phyloP scores from a whole-genome alignment of 2,888 invertebrate species.

The Taphrorychus bicolor region DNA sequence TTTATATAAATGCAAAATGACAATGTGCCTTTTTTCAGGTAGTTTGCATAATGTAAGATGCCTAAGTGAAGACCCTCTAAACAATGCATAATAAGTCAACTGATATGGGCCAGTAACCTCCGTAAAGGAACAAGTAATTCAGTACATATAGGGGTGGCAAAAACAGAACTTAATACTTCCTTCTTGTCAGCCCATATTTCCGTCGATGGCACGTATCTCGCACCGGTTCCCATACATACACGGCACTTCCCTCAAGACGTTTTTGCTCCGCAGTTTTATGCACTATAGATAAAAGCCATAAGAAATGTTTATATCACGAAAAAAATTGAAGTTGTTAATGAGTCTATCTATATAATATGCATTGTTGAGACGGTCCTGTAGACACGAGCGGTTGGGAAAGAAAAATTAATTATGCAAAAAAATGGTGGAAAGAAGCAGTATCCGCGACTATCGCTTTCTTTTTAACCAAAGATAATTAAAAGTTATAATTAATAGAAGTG shows the following conservation, averaged over 20 bases:
- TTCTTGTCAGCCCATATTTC: background rate
- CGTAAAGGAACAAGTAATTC: background rate
- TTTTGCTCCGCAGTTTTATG: too few species aligned
- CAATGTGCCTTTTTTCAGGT: too few species aligned
- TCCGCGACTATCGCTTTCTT: background rate
- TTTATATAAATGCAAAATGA: too few species aligned
- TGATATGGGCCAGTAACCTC: background rate
- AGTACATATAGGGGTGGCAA: background rate
- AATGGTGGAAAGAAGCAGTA: background rate
- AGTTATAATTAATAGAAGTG: background rate
- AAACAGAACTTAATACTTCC: background rate
- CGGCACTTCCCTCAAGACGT: background rate
- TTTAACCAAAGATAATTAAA: background rate
- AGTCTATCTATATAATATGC: background rate
- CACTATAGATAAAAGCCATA: too few species aligned
- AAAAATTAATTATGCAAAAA: background rate
- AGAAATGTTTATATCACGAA: too few species aligned
- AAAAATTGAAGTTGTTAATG: background rate
- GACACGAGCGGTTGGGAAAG: background rate
- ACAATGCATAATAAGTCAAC: background rate
- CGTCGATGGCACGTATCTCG: background rate
- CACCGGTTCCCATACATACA: background rate
- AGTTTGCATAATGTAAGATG: background rate
- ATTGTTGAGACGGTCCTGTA: background rate
- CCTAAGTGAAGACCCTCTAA: background rate